These are phyloP conservation scores for Conistra vaccinii DNA, from an alignment of 2,888 invertebrate species.

Conservation along the genomic window DNA sequence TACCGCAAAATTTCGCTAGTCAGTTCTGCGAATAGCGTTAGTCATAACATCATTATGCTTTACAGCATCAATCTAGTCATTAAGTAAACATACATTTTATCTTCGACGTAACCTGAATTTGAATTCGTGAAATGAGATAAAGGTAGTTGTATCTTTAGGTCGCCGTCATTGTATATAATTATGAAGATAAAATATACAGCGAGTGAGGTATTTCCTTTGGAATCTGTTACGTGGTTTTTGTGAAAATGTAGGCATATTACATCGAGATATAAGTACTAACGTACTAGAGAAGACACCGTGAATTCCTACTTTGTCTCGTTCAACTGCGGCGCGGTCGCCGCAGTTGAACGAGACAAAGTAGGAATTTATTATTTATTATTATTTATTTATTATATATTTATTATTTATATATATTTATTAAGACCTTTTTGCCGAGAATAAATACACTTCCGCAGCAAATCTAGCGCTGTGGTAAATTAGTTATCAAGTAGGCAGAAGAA, in stretches of 20 bases:
- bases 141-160: neutral
- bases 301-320: too few relatives aligned
- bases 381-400: too few relatives aligned
- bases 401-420: too few relatives aligned
- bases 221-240: neutral
- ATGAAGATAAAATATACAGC: slow-evolving; percentile 8
- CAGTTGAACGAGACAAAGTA: too few relatives aligned
- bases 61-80: slow-evolving; percentile 48
- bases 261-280: too few relatives aligned
- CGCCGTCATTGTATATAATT: slow-evolving; percentile 26
- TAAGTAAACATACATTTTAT: slow-evolving; percentile 50
- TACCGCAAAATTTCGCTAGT: slow-evolving; percentile 38
- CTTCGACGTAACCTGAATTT: slow-evolving; percentile 44
- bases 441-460: too few relatives aligned
- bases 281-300: too few relatives aligned
- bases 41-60: slow-evolving; percentile 49
- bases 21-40: slow-evolving; percentile 50
- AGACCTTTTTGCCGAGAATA: too few relatives aligned
- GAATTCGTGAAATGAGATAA: slow-evolving; percentile 33
- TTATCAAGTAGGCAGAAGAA: too few relatives aligned
- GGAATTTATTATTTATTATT: too few relatives aligned
- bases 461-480: too few relatives aligned
- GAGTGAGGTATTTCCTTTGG: slow-evolving; percentile 20
- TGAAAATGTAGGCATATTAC: neutral
- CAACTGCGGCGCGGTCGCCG: too few relatives aligned